Conservation (phyloP, 1,140 invertebrate species). For the Leptopilina clavipes region DNA sequence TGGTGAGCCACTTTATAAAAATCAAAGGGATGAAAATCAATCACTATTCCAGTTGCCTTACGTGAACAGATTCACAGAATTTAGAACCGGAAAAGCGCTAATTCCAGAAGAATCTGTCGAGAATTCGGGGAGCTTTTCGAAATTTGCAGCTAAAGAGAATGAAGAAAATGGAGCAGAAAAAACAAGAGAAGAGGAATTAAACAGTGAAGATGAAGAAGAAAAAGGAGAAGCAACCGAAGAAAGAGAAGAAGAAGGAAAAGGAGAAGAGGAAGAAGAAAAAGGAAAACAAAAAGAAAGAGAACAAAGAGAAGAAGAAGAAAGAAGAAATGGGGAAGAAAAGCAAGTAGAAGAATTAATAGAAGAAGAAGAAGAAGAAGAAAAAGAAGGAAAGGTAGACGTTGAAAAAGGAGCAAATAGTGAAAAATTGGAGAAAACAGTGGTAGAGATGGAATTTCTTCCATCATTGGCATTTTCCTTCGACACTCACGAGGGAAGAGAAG, state of each 20-base stretch:
- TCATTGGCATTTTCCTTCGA: slow-evolving; percentile 67
- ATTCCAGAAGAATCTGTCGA: not conserved
- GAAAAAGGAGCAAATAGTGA: not conserved
- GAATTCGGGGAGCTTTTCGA: not conserved
- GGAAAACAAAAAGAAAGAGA: slow-evolving; percentile 1
- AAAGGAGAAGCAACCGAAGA: not conserved
- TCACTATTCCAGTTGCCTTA: not conserved
- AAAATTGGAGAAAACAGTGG: slow-evolving; percentile 45
- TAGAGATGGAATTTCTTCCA: slow-evolving; percentile 68
- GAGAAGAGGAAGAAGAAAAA: not conserved
- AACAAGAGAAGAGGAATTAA: not conserved
- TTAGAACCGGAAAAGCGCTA: not conserved
- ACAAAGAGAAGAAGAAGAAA: not conserved
- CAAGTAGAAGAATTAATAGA: not conserved
- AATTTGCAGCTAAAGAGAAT: not conserved
- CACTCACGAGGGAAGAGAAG: slow-evolving; percentile 60
- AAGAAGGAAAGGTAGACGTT: slow-evolving; percentile 13
- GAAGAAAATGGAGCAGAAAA: not conserved
- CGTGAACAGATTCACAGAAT: not conserved
- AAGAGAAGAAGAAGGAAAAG: not conserved
- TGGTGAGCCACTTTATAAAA: slow-evolving; percentile 47
- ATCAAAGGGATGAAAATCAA: not conserved
- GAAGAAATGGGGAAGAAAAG: not conserved
- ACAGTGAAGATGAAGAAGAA: not conserved
- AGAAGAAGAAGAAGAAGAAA: not conserved